Evolutionary conservation across 2,797 vertebrate genomes (phyloP), one percentile per base, ranked within the genome.

Genomic region (Cephalopachus bancanus): DNA sequence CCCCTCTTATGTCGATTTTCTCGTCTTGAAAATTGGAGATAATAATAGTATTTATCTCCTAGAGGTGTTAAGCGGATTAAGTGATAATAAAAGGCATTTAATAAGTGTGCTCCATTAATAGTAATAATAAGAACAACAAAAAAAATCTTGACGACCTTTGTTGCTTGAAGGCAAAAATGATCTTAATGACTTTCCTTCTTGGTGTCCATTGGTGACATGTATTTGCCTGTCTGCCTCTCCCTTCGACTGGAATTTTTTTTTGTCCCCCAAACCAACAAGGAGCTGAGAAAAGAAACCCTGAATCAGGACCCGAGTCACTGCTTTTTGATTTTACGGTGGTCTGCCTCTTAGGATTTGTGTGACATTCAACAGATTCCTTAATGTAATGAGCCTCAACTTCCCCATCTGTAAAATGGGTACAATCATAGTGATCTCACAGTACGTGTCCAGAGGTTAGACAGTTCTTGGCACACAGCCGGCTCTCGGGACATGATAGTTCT

Each of bases 71-170:
- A 96, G 74, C 67, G 87, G 83, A 95, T 97, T 97, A 96, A 93
- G 88, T 91, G 79, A 96, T 91, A 91, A 97, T 95, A 85, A 88
- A 96, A 96, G 64, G 44, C 78, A 90, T 84, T 95, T 97, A 96
- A 62, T 91, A 94, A 96, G 94, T 37, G 37, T 95, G 93, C 55
- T 76, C 91, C 92, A 60, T 93, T 95, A 97, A 97, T 97, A 95
- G 90, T 76, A 93, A 97, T 95, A 97, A 95, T 89, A 93, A 84
- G 95, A 96, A 97, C 79, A 94, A 97, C 95, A 97, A 97, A 97
- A 97, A 95, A 98, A 92, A 96, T 88, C 81, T 96, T 94, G 91
- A 96, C 24, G 51, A 94, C 93, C 80, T 71, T 83, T 49, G 80
- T 96, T 95, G 78, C 93, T 83, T 24, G 24, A 88, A 96, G 96